Evolutionary conservation across 2,113 vertebrate species (phyloP), one percentile per base, ranked within the genome.

Genomic region (Eidolon helvum): DNA sequence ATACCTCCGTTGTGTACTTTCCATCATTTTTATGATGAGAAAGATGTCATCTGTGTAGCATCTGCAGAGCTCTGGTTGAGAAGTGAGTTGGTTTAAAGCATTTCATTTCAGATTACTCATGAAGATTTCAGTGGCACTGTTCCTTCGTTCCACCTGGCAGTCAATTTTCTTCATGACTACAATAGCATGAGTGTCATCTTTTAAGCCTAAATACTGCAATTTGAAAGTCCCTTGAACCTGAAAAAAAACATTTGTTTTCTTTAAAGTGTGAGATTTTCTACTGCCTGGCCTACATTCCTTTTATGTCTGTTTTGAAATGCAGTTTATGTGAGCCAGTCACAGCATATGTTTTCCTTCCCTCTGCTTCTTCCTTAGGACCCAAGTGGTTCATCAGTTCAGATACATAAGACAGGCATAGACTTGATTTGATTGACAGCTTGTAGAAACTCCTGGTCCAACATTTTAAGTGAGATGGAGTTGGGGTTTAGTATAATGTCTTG

Each of bases 11-110:
- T 91, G 97, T 94, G 83, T 18, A 14, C 14, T 43, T 97, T 98
- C 61, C 71, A 92, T 98, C 88, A 97, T 97, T 98, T 98, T 98
- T 98, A 98, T 94, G 85, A 38, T 93, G 96, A 98, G 93, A 94
- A 97, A 97, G 74, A 53, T 97, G 95, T 88, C 95, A 96, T 87
- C 94, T 97, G 24, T 68, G 88, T 35, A 92, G 93, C 94, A 95
- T 96, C 96, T 92, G 88, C 50, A 87, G 95, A 96, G 83, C 28
- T 83, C 96, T 97, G 88, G 68, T 75, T 97, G 94, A 97, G 97
- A 97, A 98, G 97, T 96, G 97, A 92, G 75, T 96, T 97, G 61
- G 40, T 97, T 98, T 97, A 97, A 95, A 97, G 92, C 35, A 19
- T 91, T 98, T 63, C 95, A 95, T 97, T 97, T 98, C 90, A 97